phyloP scores from a whole-genome alignment of 2,797 vertebrate species.

The Urophycis tenuis region DNA sequence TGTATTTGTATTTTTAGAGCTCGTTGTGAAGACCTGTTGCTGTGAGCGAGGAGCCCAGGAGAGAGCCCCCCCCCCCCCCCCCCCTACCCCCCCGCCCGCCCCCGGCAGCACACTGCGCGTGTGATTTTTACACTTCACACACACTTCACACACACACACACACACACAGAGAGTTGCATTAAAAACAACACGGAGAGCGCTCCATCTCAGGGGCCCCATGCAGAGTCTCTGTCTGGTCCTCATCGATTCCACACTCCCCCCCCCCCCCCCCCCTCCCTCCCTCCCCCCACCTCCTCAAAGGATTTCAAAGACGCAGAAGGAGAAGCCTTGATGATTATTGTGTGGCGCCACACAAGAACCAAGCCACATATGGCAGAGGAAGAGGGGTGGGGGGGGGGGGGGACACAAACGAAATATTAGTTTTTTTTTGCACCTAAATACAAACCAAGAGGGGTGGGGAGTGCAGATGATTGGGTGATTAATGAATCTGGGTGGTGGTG shows the following conservation, averaged over 20 bases:
- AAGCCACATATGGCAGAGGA: background rate
- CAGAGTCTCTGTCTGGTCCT: background rate
- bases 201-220: background rate
- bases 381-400: background rate
- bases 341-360: background rate
- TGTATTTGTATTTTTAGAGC: conserved; percentile 41
- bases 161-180: background rate
- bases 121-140: conserved; percentile 53
- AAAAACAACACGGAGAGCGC: background rate
- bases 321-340: background rate
- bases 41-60: conserved; percentile 4
- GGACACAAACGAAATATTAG: background rate
- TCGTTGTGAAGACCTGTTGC: conserved; percentile 44
- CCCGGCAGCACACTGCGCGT: background rate
- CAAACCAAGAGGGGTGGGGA: background rate
- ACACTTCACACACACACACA: conserved; percentile 31
- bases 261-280: no score
- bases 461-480: background rate
- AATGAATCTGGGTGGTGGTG: background rate
- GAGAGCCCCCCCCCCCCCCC: conserved; percentile 19
- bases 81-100: no score
- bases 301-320: background rate
- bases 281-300: no score
- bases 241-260: background rate
- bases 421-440: background rate